Base-by-base conservation (phyloP, 1,140 invertebrate species). In the Brachionus koreanus region DNA sequence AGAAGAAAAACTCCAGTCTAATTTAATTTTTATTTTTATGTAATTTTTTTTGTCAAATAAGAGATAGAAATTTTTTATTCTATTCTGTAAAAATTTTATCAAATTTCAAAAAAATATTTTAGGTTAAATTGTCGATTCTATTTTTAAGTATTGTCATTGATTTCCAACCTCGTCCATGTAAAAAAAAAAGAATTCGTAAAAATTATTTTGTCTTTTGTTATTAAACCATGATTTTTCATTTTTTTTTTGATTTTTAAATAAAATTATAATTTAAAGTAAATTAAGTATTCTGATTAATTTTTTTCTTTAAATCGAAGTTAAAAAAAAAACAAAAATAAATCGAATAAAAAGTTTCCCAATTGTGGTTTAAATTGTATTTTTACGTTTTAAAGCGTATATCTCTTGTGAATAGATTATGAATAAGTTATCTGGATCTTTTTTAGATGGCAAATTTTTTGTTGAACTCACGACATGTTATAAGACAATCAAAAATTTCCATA, bases 321-420 rank as follows among this genome's bases (percentile, higher is more conserved):
- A 65, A 29, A 33, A 29, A 33, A 65, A 65, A 65, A 13, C 29
- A 33, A 33, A 65, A 33, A 33, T 65, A 29, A 33, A 65, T n/a
- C 5, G 33, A 33, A 65, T 33, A 65, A 65, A 12, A 65, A n/a
- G 35, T 65, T 65, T 65, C 13, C 0, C 9, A 65, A 33, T 65
- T 65, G 3, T 46, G 13, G 13, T 12, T 23, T n/a, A 65, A 37
- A 33, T 65, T 65, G 9, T 39, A 25, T 46, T 74, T 46, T 74
- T 74, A 74, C 69, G 69, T 74, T 46, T 74, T 74, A 74, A 74
- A 74, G 43, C 69, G 69, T 74, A 74, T 74, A n/a, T 74, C 19
- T 39, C 3, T 3, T 39, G 37, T 39, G 0, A 23, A 42, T 39
- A 19, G n/a, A 39, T 39, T 72, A 13, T 19, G 7, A 63, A 63